These are phyloP conservation scores for Melipona beecheii DNA, from an alignment of 2,888 invertebrate species.

Conservation along the genomic window DNA sequence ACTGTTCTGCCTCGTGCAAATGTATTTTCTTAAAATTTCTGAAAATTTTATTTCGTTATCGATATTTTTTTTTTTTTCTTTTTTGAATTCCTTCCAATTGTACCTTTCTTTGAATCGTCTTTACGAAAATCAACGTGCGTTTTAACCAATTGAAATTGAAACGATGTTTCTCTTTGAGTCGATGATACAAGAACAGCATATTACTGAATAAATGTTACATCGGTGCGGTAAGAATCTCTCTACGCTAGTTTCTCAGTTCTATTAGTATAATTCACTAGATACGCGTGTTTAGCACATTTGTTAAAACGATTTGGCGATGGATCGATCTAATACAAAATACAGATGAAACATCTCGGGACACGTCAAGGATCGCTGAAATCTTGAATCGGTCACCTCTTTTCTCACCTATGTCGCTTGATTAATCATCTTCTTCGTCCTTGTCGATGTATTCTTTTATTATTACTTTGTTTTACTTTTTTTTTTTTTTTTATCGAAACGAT, in stretches of 20 bases:
- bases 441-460: conserved; percentile 7
- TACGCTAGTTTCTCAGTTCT: conserved; percentile 19
- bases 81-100: not conserved
- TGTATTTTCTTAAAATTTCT: not conserved
- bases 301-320: conserved; percentile 13
- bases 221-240: conserved; percentile 1
- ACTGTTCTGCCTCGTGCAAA: not conserved
- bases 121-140: not conserved
- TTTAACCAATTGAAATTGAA: not conserved
- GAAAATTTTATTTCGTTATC: not conserved
- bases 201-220: not conserved
- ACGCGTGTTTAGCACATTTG: not conserved
- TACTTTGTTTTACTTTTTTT: conserved; percentile 7
- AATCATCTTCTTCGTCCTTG: conserved; percentile 17
- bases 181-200: not conserved
- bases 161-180: not conserved
- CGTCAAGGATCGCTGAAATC: conserved; percentile 52
- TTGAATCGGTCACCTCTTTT: conserved; percentile 52
- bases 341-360: conserved; percentile 42
- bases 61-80: not conserved
- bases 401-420: conserved; percentile 1
- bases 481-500: conserved; percentile 7
- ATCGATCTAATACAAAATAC: conserved; percentile 36
- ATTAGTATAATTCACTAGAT: conserved; percentile 9
- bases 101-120: not conserved